These are phyloP conservation scores for Mallotus villosus DNA, from an alignment of 2,797 vertebrate genomes.

Conservation along the genomic window DNA sequence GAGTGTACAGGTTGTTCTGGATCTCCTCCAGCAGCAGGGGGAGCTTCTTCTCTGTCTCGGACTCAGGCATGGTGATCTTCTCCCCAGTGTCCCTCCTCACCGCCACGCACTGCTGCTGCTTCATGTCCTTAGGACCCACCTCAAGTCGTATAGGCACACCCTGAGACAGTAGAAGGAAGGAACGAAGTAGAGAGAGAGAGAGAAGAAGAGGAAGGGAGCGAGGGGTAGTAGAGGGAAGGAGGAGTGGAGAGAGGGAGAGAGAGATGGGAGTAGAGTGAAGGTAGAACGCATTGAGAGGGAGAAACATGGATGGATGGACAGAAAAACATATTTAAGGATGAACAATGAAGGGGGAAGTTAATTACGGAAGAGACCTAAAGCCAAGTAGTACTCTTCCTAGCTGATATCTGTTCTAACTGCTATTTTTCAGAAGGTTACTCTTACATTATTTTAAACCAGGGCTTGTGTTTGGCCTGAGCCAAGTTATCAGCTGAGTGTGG, in stretches of 20 bases:
- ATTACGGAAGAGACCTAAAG: not conserved
- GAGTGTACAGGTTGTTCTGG: constrained; percentile 84
- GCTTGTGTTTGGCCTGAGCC: not conserved
- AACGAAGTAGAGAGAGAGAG: not conserved
- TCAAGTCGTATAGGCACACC: constrained; percentile 94
- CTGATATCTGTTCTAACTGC: not conserved
- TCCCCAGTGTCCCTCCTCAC: constrained; percentile 91
- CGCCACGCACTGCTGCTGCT: constrained; percentile 89
- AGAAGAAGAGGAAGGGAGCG: not conserved
- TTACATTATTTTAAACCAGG: not conserved
- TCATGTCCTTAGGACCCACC: constrained; percentile 95
- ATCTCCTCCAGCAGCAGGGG: constrained; percentile 86
- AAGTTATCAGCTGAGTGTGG: too few species aligned
- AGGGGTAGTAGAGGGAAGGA: not conserved
- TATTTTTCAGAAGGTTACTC: too few species aligned
- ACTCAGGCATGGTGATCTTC: constrained; percentile 84
- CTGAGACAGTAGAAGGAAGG: constrained; percentile 58
- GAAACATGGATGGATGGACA: not conserved
- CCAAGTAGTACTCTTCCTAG: not conserved
- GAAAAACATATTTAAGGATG: not conserved
- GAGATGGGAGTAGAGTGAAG: not conserved
- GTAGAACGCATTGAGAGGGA: not conserved
- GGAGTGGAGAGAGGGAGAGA: not conserved
- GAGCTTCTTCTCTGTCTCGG: constrained; percentile 82
- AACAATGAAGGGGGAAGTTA: not conserved